Base-by-base conservation (phyloP, 2,113 vertebrate genomes). In the Hiodon alosoides region DNA sequence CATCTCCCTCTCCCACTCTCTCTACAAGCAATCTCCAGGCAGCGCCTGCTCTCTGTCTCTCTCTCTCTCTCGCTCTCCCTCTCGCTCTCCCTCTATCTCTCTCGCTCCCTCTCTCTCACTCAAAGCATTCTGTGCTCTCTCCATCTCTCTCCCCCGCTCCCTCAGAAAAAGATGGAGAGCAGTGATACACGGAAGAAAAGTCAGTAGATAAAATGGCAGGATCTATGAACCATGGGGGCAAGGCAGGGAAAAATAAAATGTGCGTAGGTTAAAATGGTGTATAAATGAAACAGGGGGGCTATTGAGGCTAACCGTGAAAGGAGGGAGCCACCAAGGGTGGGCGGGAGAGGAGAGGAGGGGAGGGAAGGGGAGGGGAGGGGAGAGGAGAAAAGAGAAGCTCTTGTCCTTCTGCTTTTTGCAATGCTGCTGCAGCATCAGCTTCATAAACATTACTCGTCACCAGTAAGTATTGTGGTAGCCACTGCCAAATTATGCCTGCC, bases 1-100 rank as follows among this genome's bases (percentile, higher is more conserved):
- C 47, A 66, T 79, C 77, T 75, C 58, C 70, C 13, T 46, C 72
- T 54, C 75, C 60, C 69, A 65, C 59, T 11, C 60, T 77, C 69
- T 66, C 69, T 52, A 31, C 10, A 61, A 67, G 79, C 82, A 55
- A 68, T 85, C 81, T 81, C 77, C 78, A 81, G 78, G 74, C 77
- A 81, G 83, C 81, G 77, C 72, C 77, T 68, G 79, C 73, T 60
- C 52, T 46, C 73, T 66, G 6, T 62, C 74, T 48, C 54, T 46
- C 59, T 57, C 48, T 50, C 74, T 61, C 31, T 50, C 60, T 55
- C 75, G 51, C 67, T n/a, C 58, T 13, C 60, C 14, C 69, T 66
- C 57, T 70, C 55, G 3, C 68, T 46, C 76, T 75, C 71, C 7
- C 69, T 62, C 58, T 75, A 76, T 67, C 50, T 55, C 53, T 79